Conservation (phyloP, 2,113 vertebrate genomes). For the Gambusia affinis region DNA sequence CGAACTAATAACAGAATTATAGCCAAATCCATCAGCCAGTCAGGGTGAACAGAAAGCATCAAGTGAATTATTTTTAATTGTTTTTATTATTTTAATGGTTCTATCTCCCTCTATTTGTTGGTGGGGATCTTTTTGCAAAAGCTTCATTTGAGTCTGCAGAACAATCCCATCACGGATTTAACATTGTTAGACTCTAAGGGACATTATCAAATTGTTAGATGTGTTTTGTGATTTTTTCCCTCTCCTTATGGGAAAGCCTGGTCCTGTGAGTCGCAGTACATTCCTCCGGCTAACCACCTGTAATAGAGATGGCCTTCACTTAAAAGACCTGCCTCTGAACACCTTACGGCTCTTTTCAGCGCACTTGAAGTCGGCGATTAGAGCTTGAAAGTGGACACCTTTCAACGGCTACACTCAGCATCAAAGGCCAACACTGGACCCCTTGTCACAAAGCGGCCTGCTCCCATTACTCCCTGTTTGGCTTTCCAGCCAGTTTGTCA, state of each 20-base stretch:
- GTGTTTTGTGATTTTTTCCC: background rate
- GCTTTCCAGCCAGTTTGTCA: conserved; percentile 78
- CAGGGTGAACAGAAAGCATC: conserved; percentile 12
- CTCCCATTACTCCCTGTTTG: conserved; percentile 75
- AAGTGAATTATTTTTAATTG: background rate
- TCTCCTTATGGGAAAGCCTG: conserved; percentile 15
- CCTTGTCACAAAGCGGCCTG: conserved; percentile 64
- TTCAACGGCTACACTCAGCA: conserved; percentile 74
- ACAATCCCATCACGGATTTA: background rate
- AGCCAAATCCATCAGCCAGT: conserved; percentile 52
- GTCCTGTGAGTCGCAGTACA: conserved; percentile 30
- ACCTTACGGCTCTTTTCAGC: conserved; percentile 51
- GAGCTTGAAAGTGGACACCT: conserved; percentile 72
- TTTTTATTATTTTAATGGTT: background rate
- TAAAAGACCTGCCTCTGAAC: conserved; percentile 52
- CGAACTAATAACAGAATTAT: conserved; percentile 66
- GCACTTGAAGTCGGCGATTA: conserved; percentile 68
- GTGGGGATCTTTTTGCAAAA: too few species aligned
- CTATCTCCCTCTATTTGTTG: background rate
- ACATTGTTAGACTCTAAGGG: background rate
- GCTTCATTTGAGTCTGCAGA: background rate
- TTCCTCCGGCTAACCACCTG: conserved; percentile 49
- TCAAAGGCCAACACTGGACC: conserved; percentile 69
- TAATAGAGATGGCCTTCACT: conserved; percentile 48
- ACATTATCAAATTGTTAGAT: conserved; percentile 5